Evolutionary conservation across 1,140 invertebrate genomes (phyloP).

Genomic region (Nasonia vitripennis): DNA sequence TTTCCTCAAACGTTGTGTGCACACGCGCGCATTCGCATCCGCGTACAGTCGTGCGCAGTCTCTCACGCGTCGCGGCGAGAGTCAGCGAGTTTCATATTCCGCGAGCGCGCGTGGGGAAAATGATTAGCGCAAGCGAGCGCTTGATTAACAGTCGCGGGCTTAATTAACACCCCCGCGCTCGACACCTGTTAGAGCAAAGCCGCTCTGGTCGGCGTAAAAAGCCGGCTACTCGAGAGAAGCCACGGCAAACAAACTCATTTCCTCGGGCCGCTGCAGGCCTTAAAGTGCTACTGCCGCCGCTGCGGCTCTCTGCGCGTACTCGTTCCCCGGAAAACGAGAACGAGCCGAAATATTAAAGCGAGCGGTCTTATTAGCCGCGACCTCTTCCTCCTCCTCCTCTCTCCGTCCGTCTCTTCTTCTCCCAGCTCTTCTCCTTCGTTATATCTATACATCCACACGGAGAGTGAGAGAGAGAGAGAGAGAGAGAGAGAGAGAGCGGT

Average conservation of each 20-base stretch:
- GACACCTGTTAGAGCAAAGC: slow-evolving; percentile 10
- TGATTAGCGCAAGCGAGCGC: slow-evolving; percentile 24
- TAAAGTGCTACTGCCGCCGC: not conserved
- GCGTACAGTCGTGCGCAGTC: not conserved
- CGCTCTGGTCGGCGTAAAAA: not conserved
- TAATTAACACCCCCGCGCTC: slow-evolving; percentile 31
- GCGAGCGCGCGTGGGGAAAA: not conserved
- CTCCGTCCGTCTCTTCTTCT: not conserved
- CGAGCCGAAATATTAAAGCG: not conserved
- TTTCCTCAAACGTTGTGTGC: slow-evolving; percentile 4
- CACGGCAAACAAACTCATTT: slow-evolving; percentile 26
- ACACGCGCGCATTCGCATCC: no score
- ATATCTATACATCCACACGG: not conserved
- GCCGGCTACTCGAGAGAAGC: not conserved
- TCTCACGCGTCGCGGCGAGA: not conserved
- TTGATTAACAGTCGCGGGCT: slow-evolving; percentile 16
- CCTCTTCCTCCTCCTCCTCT: not conserved
- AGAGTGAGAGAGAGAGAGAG: not conserved
- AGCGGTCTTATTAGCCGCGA: not conserved
- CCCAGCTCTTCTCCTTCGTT: not conserved
- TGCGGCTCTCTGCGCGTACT: not conserved
- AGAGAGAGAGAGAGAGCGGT: not conserved
- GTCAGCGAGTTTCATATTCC: not conserved
- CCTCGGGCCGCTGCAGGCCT: not conserved
- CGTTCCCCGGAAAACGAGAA: not conserved